Conservation (phyloP, 2,113 vertebrate genomes). For the Equus quagga region DNA sequence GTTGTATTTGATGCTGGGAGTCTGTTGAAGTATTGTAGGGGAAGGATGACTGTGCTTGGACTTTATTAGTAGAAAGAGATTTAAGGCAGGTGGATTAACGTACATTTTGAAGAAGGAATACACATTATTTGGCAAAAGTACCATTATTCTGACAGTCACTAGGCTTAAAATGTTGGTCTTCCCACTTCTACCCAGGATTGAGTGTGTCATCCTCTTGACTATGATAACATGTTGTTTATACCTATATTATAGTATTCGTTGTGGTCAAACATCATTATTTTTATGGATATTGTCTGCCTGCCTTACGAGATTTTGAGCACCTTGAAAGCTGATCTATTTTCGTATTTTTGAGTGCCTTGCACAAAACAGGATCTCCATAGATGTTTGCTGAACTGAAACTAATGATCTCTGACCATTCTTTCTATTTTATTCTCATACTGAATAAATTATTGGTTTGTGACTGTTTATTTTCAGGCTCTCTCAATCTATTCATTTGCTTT, state of each 20-base stretch:
- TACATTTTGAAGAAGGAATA: constrained; percentile 32
- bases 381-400: neutral
- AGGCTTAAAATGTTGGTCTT: neutral
- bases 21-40: neutral
- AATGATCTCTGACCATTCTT: neutral
- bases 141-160: neutral
- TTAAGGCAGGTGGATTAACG: neutral
- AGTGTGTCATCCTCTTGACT: neutral
- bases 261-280: neutral
- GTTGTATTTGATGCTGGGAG: neutral
- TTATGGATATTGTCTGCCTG: neutral
- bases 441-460: neutral
- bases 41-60: neutral
- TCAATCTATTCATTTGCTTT: neutral
- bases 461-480: neutral
- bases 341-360: neutral
- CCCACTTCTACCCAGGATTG: neutral
- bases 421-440: neutral
- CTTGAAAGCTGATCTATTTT: neutral
- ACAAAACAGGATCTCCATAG: neutral
- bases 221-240: neutral
- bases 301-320: neutral
- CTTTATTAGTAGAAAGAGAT: neutral
- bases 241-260: neutral
- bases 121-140: neutral